Conservation (phyloP, 2,797 vertebrate genomes). For the Masticophis lateralis region DNA sequence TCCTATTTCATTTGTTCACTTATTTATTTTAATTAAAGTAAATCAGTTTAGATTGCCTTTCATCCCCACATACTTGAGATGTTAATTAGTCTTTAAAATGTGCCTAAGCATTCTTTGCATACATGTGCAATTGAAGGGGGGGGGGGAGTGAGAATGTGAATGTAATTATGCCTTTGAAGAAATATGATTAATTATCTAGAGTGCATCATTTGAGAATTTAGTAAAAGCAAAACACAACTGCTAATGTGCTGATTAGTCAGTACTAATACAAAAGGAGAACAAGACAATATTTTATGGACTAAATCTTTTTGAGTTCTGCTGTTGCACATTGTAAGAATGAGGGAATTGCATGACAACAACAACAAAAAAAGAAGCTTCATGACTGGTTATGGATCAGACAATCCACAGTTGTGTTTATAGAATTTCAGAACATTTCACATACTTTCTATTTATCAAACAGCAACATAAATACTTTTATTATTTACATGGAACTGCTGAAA, state of each 20-base stretch:
- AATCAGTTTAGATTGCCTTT: conserved; percentile 62
- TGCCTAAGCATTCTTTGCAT: conserved; percentile 59
- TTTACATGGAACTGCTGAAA: neutral
- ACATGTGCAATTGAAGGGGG: conserved; percentile 42
- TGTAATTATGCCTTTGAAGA: conserved; percentile 65
- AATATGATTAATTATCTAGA: conserved; percentile 69
- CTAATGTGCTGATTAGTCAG: conserved; percentile 58
- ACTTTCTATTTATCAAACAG: neutral
- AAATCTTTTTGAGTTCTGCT: neutral
- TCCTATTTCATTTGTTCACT: conserved; percentile 42
- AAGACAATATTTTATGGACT: neutral
- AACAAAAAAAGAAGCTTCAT: neutral
- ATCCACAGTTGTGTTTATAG: neutral
- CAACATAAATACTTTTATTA: neutral
- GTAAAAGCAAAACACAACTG: conserved; percentile 58
- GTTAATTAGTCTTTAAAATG: conserved; percentile 63
- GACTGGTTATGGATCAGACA: neutral
- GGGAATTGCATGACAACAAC: neutral
- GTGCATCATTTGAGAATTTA: conserved; percentile 62
- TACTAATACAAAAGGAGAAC: neutral
- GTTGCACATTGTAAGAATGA: neutral
- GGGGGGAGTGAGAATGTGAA: conserved; percentile 55
- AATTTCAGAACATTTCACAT: neutral
- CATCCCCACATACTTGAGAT: conserved; percentile 54
- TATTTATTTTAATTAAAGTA: conserved; percentile 52